Percentiles rank a stretch among this genome's conserved stretches.
Conservation (phyloP, 2,888 invertebrate genomes). For the Nymphalis c-album region DNA sequence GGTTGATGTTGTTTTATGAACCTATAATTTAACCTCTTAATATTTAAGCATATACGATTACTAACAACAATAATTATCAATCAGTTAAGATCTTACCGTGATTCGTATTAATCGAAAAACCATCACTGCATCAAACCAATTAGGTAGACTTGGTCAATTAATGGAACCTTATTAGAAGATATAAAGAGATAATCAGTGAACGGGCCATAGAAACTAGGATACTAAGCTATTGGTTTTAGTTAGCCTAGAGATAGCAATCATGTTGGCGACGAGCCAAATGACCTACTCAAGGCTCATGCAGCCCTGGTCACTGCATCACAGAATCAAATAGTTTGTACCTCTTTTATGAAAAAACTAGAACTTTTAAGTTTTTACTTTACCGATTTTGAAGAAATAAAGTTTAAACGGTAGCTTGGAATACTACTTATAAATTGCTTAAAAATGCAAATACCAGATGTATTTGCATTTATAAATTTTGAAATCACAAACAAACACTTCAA, state of each 20-base stretch:
- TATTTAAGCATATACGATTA: too few species aligned
- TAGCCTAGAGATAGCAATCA: slow-evolving; percentile 32
- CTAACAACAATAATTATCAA: not conserved
- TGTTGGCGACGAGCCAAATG: slow-evolving; percentile 38
- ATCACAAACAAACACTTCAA: not conserved
- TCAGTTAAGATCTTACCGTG: not conserved
- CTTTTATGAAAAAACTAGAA: not conserved
- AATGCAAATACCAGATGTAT: too few species aligned
- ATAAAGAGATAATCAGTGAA: slow-evolving; percentile 27
- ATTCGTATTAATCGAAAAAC: not conserved
- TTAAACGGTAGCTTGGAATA: too few species aligned
- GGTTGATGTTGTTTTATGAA: too few species aligned
- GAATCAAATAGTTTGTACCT: slow-evolving; percentile 3
- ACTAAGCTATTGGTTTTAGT: slow-evolving; percentile 33
- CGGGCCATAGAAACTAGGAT: slow-evolving; percentile 20
- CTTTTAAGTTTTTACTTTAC: too few species aligned
- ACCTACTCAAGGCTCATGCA: slow-evolving; percentile 32
- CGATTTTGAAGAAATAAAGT: too few species aligned
- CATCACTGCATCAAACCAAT: not conserved
- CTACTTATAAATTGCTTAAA: too few species aligned
- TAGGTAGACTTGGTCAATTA: slow-evolving; percentile 3
- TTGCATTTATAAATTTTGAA: too few species aligned
- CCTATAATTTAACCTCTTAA: too few species aligned
- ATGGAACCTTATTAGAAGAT: slow-evolving; percentile 8
- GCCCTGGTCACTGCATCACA: slow-evolving; percentile 22